phyloP scores from a whole-genome alignment of 2,888 invertebrate species.

The Agrilus cyanescens region DNA sequence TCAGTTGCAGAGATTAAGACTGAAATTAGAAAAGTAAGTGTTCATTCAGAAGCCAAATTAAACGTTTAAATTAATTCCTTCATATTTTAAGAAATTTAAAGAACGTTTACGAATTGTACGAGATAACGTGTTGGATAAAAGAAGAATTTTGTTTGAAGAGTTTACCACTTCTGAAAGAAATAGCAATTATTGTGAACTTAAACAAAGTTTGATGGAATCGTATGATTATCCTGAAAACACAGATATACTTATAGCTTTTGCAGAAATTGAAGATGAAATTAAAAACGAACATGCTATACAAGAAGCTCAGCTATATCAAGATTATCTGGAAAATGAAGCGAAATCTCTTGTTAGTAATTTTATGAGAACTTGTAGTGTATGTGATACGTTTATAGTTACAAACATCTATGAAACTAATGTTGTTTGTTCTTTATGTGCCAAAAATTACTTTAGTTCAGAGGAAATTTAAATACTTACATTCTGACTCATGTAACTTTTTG shows the following conservation, averaged over 20 bases:
- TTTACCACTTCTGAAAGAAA: slow-evolving; percentile 8
- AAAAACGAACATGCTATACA: slow-evolving; percentile 16
- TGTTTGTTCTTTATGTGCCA: slow-evolving; percentile 19
- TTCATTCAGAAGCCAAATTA: neutral
- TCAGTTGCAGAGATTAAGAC: slow-evolving; percentile 9
- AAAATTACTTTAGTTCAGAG: slow-evolving; percentile 11
- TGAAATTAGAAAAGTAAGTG: slow-evolving; percentile 11
- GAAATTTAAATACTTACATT: slow-evolving; percentile 1
- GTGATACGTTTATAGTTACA: slow-evolving; percentile 14
- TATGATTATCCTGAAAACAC: slow-evolving; percentile 17
- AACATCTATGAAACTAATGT: slow-evolving; percentile 4
- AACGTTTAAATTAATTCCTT: neutral
- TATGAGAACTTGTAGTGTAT: slow-evolving; percentile 17
- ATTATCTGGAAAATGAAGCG: slow-evolving; percentile 17
- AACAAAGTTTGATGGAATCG: slow-evolving; percentile 15
- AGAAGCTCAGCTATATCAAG: slow-evolving; percentile 15
- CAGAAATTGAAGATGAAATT: slow-evolving; percentile 19
- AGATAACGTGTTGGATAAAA: slow-evolving; percentile 7
- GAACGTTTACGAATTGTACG: slow-evolving; percentile 11
- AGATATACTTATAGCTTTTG: slow-evolving; percentile 20
- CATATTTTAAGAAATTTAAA: slow-evolving; percentile 13
- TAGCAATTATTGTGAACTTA: slow-evolving; percentile 14
- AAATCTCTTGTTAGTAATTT: slow-evolving; percentile 18
- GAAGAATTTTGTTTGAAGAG: slow-evolving; percentile 5
- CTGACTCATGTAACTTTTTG: too few relatives aligned